A percentile compares a stretch with the other conserved stretches of the same genome.
Evolutionary conservation across 2,113 vertebrate species (phyloP).

Genomic region (Herpetotheres cachinnans): DNA sequence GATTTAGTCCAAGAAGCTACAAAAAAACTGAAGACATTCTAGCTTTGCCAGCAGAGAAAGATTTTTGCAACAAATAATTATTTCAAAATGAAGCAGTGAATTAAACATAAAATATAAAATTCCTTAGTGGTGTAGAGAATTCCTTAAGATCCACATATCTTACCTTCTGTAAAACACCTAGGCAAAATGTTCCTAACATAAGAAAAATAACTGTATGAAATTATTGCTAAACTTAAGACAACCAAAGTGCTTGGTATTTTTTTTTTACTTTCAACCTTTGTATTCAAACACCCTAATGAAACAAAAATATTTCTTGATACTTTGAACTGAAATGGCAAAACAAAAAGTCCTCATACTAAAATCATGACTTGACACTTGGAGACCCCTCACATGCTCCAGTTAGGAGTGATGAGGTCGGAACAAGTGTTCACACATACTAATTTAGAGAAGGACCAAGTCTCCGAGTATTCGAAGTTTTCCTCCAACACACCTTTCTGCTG

Average conservation of each 20-base stretch:
- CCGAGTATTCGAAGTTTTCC: not conserved
- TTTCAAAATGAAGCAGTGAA: slow-evolving; percentile 35
- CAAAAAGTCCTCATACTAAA: not conserved
- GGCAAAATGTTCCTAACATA: not conserved
- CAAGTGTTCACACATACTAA: not conserved
- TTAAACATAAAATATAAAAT: not conserved
- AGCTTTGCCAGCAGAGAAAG: slow-evolving; percentile 56
- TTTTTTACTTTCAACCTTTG: not conserved
- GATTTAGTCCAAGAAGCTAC: slow-evolving; percentile 51
- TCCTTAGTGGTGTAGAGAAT: not conserved
- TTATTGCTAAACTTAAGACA: not conserved
- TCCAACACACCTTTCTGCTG: not conserved
- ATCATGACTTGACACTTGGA: not conserved
- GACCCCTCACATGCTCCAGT: not conserved
- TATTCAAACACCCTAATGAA: not conserved
- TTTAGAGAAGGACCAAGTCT: not conserved
- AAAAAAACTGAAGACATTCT: slow-evolving; percentile 52
- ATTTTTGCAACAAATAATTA: slow-evolving; percentile 61
- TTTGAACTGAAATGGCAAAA: not conserved
- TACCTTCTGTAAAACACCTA: not conserved
- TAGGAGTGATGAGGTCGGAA: not conserved
- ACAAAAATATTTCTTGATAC: not conserved
- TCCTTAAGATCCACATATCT: not conserved
- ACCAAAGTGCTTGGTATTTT: not conserved
- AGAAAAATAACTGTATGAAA: not conserved